Conservation (phyloP, 2,888 invertebrate genomes). For the Prenolepis imparis region DNA sequence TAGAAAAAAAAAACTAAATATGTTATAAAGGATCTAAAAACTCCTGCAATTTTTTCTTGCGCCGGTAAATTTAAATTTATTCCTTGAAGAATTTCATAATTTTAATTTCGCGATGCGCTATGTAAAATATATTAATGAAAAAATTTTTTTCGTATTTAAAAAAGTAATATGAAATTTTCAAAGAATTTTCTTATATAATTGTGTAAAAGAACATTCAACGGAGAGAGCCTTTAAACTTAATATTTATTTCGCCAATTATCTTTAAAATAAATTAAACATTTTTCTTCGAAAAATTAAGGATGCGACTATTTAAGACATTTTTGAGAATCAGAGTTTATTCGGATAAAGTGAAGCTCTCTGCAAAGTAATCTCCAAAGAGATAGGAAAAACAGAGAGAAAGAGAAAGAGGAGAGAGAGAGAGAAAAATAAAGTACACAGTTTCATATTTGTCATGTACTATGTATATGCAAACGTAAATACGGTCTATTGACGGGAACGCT, state of each 20-base stretch:
- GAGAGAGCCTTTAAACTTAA: not conserved
- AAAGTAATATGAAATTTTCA: not conserved
- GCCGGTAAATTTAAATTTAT: not conserved
- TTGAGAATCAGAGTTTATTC: not conserved
- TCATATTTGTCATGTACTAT: constrained; percentile 43
- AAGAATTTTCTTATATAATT: too few relatives aligned
- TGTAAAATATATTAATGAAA: not conserved
- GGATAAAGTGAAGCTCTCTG: not conserved
- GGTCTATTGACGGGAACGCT: constrained; percentile 43
- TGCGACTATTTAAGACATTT: not conserved
- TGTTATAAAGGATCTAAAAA: not conserved
- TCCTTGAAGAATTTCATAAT: not conserved
- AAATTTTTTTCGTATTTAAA: not conserved
- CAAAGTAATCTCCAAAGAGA: constrained; percentile 3
- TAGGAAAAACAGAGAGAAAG: not conserved
- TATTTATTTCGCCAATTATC: not conserved
- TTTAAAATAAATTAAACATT: not conserved
- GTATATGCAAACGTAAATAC: constrained; percentile 26
- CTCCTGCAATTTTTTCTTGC: not conserved
- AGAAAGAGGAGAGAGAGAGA: not conserved
- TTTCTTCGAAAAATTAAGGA: not conserved
- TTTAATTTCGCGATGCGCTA: not conserved
- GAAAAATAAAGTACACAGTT: constrained; percentile 5
- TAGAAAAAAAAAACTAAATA: not conserved
- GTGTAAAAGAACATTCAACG: too few relatives aligned